Percentiles rank a stretch among this genome's conserved stretches.
Evolutionary conservation across 2,113 vertebrate species (phyloP).

Genomic region (Crypturellus undulatus): DNA sequence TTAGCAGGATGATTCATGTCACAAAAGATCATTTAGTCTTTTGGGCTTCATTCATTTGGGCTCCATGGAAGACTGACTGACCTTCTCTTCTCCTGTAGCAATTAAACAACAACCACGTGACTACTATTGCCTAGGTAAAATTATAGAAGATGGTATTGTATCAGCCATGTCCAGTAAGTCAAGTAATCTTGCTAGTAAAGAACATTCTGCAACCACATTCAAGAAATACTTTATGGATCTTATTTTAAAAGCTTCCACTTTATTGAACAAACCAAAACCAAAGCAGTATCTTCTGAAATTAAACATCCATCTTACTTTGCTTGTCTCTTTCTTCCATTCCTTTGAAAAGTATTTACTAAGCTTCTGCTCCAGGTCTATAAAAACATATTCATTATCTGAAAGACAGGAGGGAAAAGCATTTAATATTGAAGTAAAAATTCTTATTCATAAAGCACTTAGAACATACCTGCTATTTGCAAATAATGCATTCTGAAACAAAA

Average conservation of each 20-base stretch:
- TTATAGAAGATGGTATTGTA: background rate
- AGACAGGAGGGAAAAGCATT: constrained; percentile 5
- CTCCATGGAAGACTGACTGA: background rate
- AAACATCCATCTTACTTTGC: constrained; percentile 77
- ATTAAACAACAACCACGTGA: background rate
- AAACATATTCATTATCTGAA: constrained; percentile 89
- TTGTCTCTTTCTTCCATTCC: constrained; percentile 86
- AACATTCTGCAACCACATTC: background rate
- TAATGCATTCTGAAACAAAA: background rate
- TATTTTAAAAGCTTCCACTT: background rate
- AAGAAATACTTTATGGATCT: background rate
- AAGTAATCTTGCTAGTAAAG: background rate
- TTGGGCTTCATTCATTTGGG: no score
- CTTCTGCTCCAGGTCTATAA: constrained; percentile 90
- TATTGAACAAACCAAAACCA: background rate
- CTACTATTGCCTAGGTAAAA: background rate
- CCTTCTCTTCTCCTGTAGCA: background rate
- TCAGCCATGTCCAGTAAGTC: background rate
- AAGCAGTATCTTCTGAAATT: background rate
- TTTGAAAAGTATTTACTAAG: constrained; percentile 89
- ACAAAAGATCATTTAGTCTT: background rate
- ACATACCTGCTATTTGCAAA: background rate
- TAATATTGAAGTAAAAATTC: background rate
- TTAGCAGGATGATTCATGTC: background rate
- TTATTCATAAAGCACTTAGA: background rate